A percentile compares a stretch with the other conserved stretches of the same genome.
Evolutionary conservation across 92 coral and sea anemone species (phyloP).

Genomic region (Heliopora coerulea): DNA sequence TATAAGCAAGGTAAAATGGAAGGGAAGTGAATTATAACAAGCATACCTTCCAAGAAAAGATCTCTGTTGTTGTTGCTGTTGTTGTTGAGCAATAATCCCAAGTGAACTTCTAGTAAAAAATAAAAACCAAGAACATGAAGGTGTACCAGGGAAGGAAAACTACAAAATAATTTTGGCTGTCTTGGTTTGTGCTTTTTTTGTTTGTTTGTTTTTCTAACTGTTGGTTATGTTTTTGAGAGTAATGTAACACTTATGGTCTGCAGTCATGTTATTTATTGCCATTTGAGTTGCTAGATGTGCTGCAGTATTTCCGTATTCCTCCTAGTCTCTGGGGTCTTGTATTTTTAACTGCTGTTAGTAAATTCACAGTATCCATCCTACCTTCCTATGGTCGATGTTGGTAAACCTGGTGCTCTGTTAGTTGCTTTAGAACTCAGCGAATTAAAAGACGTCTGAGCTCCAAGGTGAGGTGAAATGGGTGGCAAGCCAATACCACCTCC

Average conservation of each 20-base stretch:
- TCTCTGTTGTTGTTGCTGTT: conserved; percentile 48
- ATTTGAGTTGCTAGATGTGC: too few relatives aligned
- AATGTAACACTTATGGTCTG: too few relatives aligned
- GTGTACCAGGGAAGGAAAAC: background rate
- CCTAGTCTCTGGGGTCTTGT: too few relatives aligned
- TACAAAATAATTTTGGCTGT: conserved; percentile 34
- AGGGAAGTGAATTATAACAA: conserved; percentile 7
- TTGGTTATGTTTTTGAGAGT: conserved; percentile 82
- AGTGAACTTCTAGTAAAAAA: background rate
- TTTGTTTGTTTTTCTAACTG: conserved; percentile 71
- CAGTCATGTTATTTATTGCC: too few relatives aligned
- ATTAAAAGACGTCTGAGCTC: conserved; percentile 70
- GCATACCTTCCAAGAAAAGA: conserved; percentile 70
- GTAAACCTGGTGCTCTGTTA: conserved; percentile 36
- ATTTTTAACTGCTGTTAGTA: too few relatives aligned
- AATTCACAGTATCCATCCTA: too few relatives aligned
- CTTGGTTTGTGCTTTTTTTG: conserved; percentile 40
- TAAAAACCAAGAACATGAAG: background rate
- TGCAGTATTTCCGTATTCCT: too few relatives aligned
- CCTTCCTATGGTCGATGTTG: conserved; percentile 41
- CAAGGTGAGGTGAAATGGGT: conserved; percentile 73
- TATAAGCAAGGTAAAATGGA: background rate
- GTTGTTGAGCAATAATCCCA: conserved; percentile 68
- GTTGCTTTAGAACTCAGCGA: conserved; percentile 36
- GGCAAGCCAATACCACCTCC: conserved; percentile 70